These are phyloP conservation scores for Cotesia typhae DNA, from an alignment of 1,140 invertebrate genomes.

Conservation along the genomic window DNA sequence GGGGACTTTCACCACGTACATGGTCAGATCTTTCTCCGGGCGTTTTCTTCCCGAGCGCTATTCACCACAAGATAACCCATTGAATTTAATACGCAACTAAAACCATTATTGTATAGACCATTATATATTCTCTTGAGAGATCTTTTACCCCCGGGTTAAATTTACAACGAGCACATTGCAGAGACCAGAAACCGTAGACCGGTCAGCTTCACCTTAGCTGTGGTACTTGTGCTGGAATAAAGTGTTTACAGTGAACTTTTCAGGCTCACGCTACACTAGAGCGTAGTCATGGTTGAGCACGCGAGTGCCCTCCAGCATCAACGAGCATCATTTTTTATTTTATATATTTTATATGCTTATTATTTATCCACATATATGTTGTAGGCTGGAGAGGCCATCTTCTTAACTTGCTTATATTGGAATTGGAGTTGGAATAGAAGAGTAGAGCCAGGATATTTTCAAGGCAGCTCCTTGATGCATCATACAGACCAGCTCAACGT, in stretches of 20 bases:
- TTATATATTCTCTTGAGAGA: background rate
- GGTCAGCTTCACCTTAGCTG: background rate
- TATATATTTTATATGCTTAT: background rate
- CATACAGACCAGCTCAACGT: too few species aligned
- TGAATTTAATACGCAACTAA: background rate
- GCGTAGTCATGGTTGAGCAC: constrained; percentile 26
- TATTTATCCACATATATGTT: constrained; percentile 21
- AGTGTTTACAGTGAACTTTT: constrained; percentile 28
- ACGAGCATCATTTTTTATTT: background rate
- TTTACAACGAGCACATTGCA: too few species aligned
- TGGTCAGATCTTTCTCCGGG: constrained; percentile 1
- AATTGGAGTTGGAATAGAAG: too few species aligned
- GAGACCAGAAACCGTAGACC: background rate
- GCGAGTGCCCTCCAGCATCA: constrained; percentile 18
- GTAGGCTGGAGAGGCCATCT: too few species aligned
- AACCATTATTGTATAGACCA: background rate
- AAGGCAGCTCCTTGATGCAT: background rate
- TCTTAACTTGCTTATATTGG: background rate
- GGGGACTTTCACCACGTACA: background rate
- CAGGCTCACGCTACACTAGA: background rate
- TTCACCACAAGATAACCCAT: constrained; percentile 1
- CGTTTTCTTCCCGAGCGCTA: background rate
- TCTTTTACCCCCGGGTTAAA: background rate
- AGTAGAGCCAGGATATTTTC: background rate
- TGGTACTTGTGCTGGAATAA: constrained; percentile 24